phyloP scores from a whole-genome alignment of 1,140 invertebrate species.

The Tenebrio molitor region DNA sequence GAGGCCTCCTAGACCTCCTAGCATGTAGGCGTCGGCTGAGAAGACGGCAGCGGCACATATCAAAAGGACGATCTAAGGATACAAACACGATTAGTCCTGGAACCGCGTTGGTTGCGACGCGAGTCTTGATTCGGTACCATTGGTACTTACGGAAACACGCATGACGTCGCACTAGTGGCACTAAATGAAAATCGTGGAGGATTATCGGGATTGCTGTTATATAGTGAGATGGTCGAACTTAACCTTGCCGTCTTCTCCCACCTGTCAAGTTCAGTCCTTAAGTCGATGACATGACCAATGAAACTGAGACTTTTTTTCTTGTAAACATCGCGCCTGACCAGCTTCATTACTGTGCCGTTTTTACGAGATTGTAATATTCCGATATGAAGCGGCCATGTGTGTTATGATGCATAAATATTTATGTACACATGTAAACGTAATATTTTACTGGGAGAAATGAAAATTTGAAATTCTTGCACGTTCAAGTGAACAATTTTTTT shows the following conservation, averaged over 20 bases:
- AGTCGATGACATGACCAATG: constrained; percentile 33
- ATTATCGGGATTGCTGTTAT: constrained; percentile 26
- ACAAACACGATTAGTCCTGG: not conserved
- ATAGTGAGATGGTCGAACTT: not conserved
- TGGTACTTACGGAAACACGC: constrained; percentile 16
- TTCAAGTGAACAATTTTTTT: too few species aligned
- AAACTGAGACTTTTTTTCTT: constrained; percentile 25
- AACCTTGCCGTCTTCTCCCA: constrained; percentile 27
- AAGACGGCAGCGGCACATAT: not conserved
- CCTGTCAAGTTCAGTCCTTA: constrained; percentile 24
- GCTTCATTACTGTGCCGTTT: not conserved
- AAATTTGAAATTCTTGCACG: too few species aligned
- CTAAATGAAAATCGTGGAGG: not conserved
- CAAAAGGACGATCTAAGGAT: not conserved
- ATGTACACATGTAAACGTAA: not conserved
- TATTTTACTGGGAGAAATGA: too few species aligned
- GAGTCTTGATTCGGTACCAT: too few species aligned
- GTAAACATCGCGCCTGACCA: constrained; percentile 4
- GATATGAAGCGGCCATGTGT: constrained; percentile 19
- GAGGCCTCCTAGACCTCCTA: too few species aligned
- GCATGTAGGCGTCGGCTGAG: not conserved
- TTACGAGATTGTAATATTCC: constrained; percentile 32
- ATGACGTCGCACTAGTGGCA: constrained; percentile 15
- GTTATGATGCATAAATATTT: constrained; percentile 25
- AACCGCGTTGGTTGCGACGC: too few species aligned